Conservation (phyloP, 2,888 invertebrate species). For the Oscheius myriophilus region DNA sequence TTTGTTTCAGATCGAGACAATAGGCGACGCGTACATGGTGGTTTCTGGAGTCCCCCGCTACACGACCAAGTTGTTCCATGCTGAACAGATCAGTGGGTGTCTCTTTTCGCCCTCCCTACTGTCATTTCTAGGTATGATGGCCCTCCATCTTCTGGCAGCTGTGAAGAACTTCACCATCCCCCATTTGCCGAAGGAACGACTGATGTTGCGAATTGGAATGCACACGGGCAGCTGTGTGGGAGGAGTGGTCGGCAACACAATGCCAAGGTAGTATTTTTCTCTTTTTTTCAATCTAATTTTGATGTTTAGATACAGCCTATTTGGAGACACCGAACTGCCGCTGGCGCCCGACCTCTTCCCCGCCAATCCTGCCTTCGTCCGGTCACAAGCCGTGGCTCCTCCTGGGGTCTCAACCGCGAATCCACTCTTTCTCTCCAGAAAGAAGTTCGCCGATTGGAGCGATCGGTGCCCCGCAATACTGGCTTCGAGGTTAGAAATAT, state of each 20-base stretch:
- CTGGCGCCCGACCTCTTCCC: conserved; percentile 59
- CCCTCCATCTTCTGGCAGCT: conserved; percentile 67
- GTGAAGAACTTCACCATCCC: conserved; percentile 68
- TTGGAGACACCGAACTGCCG: conserved; percentile 70
- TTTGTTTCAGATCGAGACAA: conserved; percentile 59
- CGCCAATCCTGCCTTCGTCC: conserved; percentile 33
- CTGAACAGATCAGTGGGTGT: conserved; percentile 65
- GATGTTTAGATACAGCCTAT: no score
- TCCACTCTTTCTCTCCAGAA: conserved; percentile 14
- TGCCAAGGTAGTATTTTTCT: no score
- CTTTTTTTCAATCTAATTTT: no score
- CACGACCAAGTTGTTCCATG: conserved; percentile 63
- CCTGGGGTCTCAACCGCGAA: conserved; percentile 38
- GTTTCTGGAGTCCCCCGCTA: conserved; percentile 71
- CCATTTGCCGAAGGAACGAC: conserved; percentile 59
- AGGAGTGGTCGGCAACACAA: conserved; percentile 73
- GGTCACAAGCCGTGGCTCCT: conserved; percentile 31
- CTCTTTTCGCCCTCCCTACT: background rate
- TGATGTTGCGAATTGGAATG: conserved; percentile 69
- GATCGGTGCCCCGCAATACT: background rate
- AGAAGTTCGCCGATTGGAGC: background rate
- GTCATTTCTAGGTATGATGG: conserved; percentile 61
- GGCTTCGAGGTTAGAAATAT: background rate
- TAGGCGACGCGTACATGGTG: conserved; percentile 71
- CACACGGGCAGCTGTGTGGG: conserved; percentile 72